Evolutionary conservation across 2,888 invertebrate genomes (phyloP).

Genomic region (Drosophila monieri): DNA sequence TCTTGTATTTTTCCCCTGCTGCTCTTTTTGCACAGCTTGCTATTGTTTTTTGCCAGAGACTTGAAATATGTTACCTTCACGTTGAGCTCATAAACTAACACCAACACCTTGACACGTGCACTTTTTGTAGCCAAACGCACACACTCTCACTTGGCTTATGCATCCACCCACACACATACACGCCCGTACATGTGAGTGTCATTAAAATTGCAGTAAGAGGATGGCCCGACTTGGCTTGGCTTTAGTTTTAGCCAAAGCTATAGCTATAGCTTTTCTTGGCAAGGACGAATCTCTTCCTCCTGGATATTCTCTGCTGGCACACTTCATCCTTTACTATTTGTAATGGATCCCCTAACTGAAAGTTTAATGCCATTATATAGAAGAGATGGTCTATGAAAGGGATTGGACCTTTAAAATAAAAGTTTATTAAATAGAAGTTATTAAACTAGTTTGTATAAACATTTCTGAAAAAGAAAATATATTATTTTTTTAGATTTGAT

Average conservation of each 20-base stretch:
- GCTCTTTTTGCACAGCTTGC: conserved; percentile 43
- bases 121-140: conserved; percentile 64
- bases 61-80: conserved; percentile 80
- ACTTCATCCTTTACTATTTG: conserved; percentile 25
- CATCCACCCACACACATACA: conserved; percentile 15
- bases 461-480: too few relatives aligned
- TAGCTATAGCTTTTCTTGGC: conserved; percentile 53
- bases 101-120: conserved; percentile 79
- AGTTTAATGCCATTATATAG: not conserved
- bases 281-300: conserved; percentile 55
- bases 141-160: conserved; percentile 1
- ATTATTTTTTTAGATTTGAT: too few relatives aligned
- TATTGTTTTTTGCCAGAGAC: conserved; percentile 72
- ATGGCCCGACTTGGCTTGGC: conserved; percentile 61
- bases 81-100: conserved; percentile 81
- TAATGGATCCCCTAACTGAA: conserved; percentile 16
- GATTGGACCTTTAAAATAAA: not conserved
- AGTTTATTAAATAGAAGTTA: not conserved
- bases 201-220: conserved; percentile 78
- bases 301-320: conserved; percentile 38
- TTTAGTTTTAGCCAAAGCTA: conserved; percentile 41
- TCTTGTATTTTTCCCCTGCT: conserved; percentile 17
- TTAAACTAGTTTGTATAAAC: too few relatives aligned
- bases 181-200: conserved; percentile 58
- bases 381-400: not conserved